Conservation (phyloP, 2,888 invertebrate genomes). For the Nineta flava region DNA sequence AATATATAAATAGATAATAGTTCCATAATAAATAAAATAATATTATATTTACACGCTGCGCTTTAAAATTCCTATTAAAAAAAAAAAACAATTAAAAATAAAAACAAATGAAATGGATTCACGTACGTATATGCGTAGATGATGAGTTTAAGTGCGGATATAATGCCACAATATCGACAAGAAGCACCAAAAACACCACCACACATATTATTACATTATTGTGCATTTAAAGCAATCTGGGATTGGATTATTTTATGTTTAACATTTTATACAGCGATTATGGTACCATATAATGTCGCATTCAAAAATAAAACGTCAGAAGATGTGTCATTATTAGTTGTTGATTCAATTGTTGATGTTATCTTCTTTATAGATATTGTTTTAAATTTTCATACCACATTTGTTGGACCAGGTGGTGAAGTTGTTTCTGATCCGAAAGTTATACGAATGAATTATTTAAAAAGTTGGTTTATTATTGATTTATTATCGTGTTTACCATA, state of each 20-base stretch:
- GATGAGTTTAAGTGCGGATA: conserved; percentile 96
- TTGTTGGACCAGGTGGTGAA: conserved; percentile 91
- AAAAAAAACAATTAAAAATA: not conserved
- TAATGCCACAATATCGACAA: conserved; percentile 96
- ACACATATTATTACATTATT: conserved; percentile 98
- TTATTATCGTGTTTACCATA: conserved; percentile 97
- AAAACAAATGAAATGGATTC: not conserved
- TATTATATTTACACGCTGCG: not conserved
- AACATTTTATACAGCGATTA: conserved; percentile 98
- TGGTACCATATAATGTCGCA: conserved; percentile 99
- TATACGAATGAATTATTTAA: conserved; percentile 96
- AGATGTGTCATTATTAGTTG: conserved; percentile 85
- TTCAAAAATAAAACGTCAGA: conserved; percentile 99
- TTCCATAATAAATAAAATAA: too few relatives aligned
- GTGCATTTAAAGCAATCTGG: conserved; percentile 98
- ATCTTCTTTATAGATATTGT: conserved; percentile 99
- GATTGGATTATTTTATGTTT: conserved; percentile 99
- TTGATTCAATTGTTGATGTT: conserved; percentile 97
- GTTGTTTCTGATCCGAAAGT: conserved; percentile 98
- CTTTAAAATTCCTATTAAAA: not conserved
- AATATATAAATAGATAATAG: too few relatives aligned
- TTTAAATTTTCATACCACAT: conserved; percentile 99
- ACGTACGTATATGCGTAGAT: conserved; percentile 45
- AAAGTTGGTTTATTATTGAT: conserved; percentile 99
- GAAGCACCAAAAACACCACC: conserved; percentile 99